Evolutionary conservation across 1,140 invertebrate genomes (phyloP), one percentile per base, ranked within the genome.

Genomic region (Brachionus rotundiformis): DNA sequence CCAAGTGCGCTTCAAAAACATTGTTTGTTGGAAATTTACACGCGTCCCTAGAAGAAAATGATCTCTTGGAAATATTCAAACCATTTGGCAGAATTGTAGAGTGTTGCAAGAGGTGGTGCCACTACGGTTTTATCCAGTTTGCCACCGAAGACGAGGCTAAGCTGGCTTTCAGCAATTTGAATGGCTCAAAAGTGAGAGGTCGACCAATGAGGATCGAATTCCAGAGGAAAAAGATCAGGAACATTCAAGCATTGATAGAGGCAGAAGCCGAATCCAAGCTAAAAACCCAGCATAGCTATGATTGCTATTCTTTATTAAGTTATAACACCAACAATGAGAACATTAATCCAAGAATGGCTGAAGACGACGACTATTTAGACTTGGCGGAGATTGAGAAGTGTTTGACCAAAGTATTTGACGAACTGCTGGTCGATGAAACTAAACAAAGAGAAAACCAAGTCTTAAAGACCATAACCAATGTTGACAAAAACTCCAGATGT

Each of bases 171-270:
- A 29, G 8, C 19, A 65, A 44, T 47, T 81, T 81, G 19, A 65
- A 81, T 49, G 79, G 79, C 2, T 65, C 54, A 6, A 41, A 49
- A n/a, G 61, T 81, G 4, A 25, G 61, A 63, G 79, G 79, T 27
- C 54, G 79, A 63, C 54, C 79, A 11, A 81, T 81, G 79, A 39
- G 79, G 59, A 65, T 81, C 27, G 79, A 81, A 31, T 81, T 81
- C 65, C 79, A 81, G 44, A 1, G 79, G 27, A 81, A 81, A 68
- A 81, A 81, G 16, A 39, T 81, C n/a, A 63, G 54, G 23, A 79
- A 79, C 8, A 79, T 79, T 25, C 76, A 79, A 59, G 76, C 76
- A 11, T n/a, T 79, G 5, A 33, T 79, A 16, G 76, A 79, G 27
- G 76, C 76, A 23, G 76, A 79, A 29, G 29, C n/a, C 27, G 76